Evolutionary conservation across 2,797 vertebrate species (phyloP).

Genomic region (Fistularia commersonii): DNA sequence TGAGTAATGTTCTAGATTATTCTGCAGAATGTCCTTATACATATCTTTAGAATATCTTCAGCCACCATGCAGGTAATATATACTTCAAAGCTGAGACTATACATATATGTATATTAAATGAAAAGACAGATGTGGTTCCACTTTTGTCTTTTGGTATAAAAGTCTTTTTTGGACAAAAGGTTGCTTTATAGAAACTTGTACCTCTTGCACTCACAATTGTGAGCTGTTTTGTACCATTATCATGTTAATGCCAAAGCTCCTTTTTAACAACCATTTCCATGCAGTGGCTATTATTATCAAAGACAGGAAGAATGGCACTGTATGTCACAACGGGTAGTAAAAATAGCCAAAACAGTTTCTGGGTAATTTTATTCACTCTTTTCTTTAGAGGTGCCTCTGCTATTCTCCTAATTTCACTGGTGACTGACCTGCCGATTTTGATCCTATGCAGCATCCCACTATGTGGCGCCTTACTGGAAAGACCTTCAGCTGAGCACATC

Average conservation of each 20-base stretch:
- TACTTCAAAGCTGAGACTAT: too few species aligned
- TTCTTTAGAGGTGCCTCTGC: constrained; percentile 51
- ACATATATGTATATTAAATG: too few species aligned
- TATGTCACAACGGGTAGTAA: constrained; percentile 20
- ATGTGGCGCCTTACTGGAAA: constrained; percentile 43
- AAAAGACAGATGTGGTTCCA: too few species aligned
- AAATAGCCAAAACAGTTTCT: constrained; percentile 32
- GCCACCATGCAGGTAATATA: too few species aligned
- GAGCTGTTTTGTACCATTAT: constrained; percentile 17
- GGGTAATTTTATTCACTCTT: constrained; percentile 49
- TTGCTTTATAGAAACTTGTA: too few species aligned
- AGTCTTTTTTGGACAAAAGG: too few species aligned
- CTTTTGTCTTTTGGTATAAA: too few species aligned
- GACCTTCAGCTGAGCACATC: constrained; percentile 34
- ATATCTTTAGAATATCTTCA: too few species aligned
- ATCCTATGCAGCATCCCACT: constrained; percentile 46
- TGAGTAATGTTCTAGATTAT: too few species aligned
- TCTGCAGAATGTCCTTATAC: too few species aligned
- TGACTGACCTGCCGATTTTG: constrained; percentile 62
- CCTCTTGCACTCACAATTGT: constrained; percentile 19
- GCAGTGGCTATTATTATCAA: constrained; percentile 33
- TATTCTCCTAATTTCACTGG: constrained; percentile 69
- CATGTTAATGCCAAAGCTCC: constrained; percentile 27
- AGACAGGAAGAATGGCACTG: constrained; percentile 5
- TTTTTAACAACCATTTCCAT: constrained; percentile 30